phyloP scores from a whole-genome alignment of 2,888 invertebrate species.

The Dolomedes plantarius region DNA sequence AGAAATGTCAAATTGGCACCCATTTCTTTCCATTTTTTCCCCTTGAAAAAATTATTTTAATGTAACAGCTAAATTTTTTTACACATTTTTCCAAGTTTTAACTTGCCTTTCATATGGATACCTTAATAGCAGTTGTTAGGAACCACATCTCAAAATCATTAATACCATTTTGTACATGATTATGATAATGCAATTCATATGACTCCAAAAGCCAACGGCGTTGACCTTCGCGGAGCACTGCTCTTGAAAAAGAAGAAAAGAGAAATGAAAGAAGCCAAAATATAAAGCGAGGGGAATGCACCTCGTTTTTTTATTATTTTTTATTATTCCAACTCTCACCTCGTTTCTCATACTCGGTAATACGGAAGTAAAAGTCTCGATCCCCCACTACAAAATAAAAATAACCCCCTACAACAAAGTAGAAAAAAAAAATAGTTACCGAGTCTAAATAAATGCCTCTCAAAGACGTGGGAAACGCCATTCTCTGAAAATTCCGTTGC shows the following conservation, averaged over 20 bases:
- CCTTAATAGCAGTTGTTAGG: no score
- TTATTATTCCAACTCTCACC: conserved; percentile 57
- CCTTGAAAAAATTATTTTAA: no score
- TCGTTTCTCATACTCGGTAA: conserved; percentile 24
- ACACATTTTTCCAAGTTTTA: no score
- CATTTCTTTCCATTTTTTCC: no score
- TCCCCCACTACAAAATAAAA: background rate
- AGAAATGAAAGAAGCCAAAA: background rate
- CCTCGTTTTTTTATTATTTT: no score
- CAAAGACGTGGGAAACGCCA: conserved; percentile 43
- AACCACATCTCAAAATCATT: no score
- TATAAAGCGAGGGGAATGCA: background rate
- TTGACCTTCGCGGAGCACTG: conserved; percentile 28
- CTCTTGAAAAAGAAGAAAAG: background rate
- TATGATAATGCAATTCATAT: no score
- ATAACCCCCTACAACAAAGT: background rate
- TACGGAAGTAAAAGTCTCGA: conserved; percentile 62
- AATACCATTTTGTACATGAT: no score
- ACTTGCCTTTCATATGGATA: no score
- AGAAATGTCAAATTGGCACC: no score
- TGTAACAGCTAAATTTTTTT: no score
- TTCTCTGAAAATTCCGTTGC: conserved; percentile 50
- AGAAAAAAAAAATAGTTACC: conserved; percentile 38
- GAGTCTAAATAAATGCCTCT: conserved; percentile 29
- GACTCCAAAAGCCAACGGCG: no score